Percentiles rank a stretch among this genome's conserved stretches.
These are phyloP conservation scores for Pandemis heparana DNA, from an alignment of 2,888 invertebrate genomes.

Conservation along the genomic window DNA sequence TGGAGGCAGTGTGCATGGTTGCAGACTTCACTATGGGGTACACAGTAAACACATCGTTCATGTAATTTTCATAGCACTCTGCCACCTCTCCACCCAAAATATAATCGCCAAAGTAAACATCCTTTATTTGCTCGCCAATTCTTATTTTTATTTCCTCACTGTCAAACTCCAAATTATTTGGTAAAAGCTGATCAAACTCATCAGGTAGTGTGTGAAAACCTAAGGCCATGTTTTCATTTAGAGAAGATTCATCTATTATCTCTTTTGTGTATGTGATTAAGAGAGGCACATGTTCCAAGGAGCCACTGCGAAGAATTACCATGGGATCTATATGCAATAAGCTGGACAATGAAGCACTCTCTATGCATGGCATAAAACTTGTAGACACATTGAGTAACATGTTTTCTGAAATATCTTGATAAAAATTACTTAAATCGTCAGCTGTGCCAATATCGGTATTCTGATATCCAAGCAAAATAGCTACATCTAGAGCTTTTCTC, in stretches of 20 bases:
- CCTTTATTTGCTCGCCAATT: constrained; percentile 65
- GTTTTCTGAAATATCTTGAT: constrained; percentile 50
- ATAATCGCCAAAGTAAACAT: constrained; percentile 66
- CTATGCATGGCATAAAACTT: constrained; percentile 68
- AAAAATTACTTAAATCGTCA: constrained; percentile 59
- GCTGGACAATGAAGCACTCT: constrained; percentile 52
- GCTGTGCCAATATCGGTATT: constrained; percentile 47
- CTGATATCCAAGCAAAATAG: constrained; percentile 76
- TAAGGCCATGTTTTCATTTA: constrained; percentile 53
- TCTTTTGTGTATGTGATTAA: constrained; percentile 62
- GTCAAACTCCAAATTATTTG: constrained; percentile 67
- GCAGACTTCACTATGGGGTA: constrained; percentile 71
- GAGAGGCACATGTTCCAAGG: constrained; percentile 64
- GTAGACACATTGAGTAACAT: constrained; percentile 54
- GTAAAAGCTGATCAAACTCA: constrained; percentile 64
- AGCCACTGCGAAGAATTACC: constrained; percentile 55
- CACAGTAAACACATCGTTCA: constrained; percentile 67
- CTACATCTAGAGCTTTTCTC: constrained; percentile 63
- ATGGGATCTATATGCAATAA: constrained; percentile 65
- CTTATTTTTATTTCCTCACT: constrained; percentile 53
- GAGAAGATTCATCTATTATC: constrained; percentile 49
- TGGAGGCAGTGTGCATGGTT: constrained; percentile 60
- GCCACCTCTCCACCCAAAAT: constrained; percentile 46
- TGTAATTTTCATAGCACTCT: constrained; percentile 63
- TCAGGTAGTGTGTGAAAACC: constrained; percentile 56